phyloP scores from a whole-genome alignment of 2,113 vertebrate species.

The Larimichthys crocea region DNA sequence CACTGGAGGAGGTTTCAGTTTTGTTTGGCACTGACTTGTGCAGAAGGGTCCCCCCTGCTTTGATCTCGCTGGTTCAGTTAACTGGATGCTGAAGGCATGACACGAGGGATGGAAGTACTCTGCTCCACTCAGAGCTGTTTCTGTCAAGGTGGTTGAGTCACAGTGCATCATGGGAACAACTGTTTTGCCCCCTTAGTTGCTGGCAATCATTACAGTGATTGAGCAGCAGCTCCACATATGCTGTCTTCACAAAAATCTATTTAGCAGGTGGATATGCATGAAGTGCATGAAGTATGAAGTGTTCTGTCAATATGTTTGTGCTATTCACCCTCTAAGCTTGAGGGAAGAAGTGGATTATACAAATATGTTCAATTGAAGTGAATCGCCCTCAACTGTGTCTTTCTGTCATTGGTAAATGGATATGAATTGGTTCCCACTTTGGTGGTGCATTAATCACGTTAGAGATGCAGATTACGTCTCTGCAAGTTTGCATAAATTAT shows the following conservation, averaged over 20 bases:
- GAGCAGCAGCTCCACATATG: slow-evolving; percentile 6
- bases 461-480: slow-evolving; percentile 63
- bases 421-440: slow-evolving; percentile 44
- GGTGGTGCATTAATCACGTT: slow-evolving; percentile 57
- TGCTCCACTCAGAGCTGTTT: slow-evolving; percentile 48
- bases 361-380: slow-evolving; percentile 35
- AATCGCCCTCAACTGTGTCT: slow-evolving; percentile 10
- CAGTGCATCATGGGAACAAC: slow-evolving; percentile 26
- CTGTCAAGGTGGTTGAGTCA: slow-evolving; percentile 63
- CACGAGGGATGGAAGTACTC: slow-evolving; percentile 43
- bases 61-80: slow-evolving; percentile 67
- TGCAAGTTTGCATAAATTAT: slow-evolving; percentile 37
- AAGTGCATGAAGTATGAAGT: slow-evolving; percentile 25
- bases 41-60: slow-evolving; percentile 46
- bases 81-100: slow-evolving; percentile 59
- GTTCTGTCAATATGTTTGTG: slow-evolving; percentile 37
- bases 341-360: slow-evolving; percentile 41
- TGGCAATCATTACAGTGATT: slow-evolving; percentile 6
- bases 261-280: slow-evolving; percentile 26
- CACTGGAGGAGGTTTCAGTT: slow-evolving; percentile 35
- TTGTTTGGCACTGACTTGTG: slow-evolving; percentile 47
- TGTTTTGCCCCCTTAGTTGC: slow-evolving; percentile 18
- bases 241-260: slow-evolving; percentile 19
- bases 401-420: slow-evolving; percentile 40
- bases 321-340: slow-evolving; percentile 15